These are phyloP conservation scores for Scelioninae gen. 2 DNA, from an alignment of 2,888 invertebrate genomes.

Conservation along the genomic window DNA sequence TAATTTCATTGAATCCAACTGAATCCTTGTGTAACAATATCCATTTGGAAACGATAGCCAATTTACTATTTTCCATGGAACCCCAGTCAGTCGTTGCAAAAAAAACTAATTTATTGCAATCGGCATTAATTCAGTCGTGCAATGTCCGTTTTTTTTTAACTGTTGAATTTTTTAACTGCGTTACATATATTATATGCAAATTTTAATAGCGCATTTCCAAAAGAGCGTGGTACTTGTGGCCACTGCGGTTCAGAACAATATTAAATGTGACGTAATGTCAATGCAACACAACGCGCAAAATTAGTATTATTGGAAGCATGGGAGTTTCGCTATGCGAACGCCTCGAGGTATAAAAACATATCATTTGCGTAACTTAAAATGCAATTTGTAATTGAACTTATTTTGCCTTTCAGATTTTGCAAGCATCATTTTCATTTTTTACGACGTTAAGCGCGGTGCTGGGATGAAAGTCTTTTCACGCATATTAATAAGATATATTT, in stretches of 20 bases:
- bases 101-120: too few species aligned
- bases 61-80: too few species aligned
- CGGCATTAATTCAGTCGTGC: too few species aligned
- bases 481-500: slow-evolving; percentile 1
- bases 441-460: slow-evolving; percentile 27
- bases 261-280: slow-evolving; percentile 37
- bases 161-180: too few species aligned
- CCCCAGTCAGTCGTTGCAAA: too few species aligned
- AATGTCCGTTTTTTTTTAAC: too few species aligned
- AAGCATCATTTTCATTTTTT: slow-evolving; percentile 28
- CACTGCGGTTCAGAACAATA: slow-evolving; percentile 20
- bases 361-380: slow-evolving; percentile 17
- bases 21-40: too few species aligned
- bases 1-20: too few species aligned
- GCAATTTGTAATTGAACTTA: slow-evolving; percentile 22
- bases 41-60: too few species aligned
- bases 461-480: slow-evolving; percentile 29
- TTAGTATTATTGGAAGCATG: slow-evolving; percentile 30
- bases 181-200: too few species aligned
- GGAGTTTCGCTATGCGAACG: slow-evolving; percentile 38
- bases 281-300: slow-evolving; percentile 26
- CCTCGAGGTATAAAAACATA: slow-evolving; percentile 24
- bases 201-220: too few species aligned
- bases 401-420: slow-evolving; percentile 31
- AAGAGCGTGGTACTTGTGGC: slow-evolving; percentile 29